These are phyloP conservation scores for Kryptopterus vitreolus DNA, from an alignment of 2,797 vertebrate genomes.

Conservation along the genomic window DNA sequence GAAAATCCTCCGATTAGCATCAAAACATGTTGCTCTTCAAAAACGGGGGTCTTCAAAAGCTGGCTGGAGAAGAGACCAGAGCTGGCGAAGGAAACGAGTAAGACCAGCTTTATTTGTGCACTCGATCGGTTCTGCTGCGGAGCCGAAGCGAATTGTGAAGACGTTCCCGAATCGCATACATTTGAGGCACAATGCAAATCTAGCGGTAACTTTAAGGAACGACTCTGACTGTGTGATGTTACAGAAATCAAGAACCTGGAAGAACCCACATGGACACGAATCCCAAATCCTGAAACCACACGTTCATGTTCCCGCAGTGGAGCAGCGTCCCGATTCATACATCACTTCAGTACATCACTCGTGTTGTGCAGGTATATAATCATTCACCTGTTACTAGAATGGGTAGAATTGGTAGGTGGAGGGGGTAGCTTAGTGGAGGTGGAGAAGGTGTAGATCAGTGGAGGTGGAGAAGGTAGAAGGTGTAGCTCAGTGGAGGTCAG, in stretches of 20 bases:
- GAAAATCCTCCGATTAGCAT: conserved; percentile 11
- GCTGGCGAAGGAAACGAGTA: not conserved
- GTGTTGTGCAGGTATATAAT: not conserved
- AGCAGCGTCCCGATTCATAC: not conserved
- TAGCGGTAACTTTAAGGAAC: too few species aligned
- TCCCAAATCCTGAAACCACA: not conserved
- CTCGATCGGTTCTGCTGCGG: too few species aligned
- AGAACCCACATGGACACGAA: not conserved
- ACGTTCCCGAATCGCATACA: too few species aligned
- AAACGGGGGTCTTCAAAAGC: not conserved
- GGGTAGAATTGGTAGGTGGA: too few species aligned
- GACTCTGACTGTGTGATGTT: too few species aligned
- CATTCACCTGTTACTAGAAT: too few species aligned
- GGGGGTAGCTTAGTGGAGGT: too few species aligned
- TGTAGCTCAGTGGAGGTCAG: too few species aligned
- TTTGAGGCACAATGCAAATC: too few species aligned
- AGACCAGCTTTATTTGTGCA: not conserved
- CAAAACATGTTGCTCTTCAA: not conserved
- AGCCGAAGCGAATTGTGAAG: too few species aligned
- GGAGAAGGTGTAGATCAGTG: too few species aligned
- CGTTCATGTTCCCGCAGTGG: not conserved
- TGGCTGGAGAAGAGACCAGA: not conserved
- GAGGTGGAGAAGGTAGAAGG: too few species aligned
- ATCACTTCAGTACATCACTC: not conserved
- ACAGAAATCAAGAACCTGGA: not conserved